These are phyloP conservation scores for Paracentrotus lividus DNA, from an alignment of 53 echinoderm and acorn worm genomes.

Conservation along the genomic window DNA sequence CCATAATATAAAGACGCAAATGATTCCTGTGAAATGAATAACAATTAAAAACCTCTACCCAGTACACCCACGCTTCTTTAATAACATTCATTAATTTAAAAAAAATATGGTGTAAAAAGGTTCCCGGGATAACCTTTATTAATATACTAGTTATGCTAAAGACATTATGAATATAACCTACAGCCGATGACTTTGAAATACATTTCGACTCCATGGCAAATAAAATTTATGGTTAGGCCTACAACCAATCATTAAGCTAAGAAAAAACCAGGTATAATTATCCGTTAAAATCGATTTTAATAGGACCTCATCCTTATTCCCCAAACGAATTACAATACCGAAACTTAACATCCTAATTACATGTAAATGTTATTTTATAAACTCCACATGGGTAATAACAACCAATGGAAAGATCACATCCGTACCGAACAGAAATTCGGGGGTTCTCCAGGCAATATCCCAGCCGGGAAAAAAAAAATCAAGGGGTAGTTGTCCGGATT, in stretches of 20 bases:
- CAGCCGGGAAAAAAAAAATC: too few species aligned
- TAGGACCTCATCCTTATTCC: background rate
- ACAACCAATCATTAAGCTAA: background rate
- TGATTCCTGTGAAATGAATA: background rate
- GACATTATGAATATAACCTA: background rate
- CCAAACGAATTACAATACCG: background rate
- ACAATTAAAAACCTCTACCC: background rate
- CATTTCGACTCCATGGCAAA: background rate
- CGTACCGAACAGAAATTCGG: too few species aligned
- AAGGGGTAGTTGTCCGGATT: too few species aligned
- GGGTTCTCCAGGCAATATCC: too few species aligned
- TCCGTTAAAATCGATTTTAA: background rate
- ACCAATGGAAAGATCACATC: too few species aligned
- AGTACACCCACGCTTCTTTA: background rate
- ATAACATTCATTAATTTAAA: background rate
- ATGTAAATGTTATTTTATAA: background rate
- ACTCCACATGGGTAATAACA: background rate
- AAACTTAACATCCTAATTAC: background rate
- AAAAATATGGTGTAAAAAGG: background rate
- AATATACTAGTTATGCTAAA: background rate
- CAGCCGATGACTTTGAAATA: background rate
- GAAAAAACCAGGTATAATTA: too few species aligned
- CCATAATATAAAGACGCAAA: background rate
- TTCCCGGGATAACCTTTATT: background rate
- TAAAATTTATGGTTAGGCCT: background rate